A percentile compares a stretch with the other conserved stretches of the same genome.
phyloP scores from a whole-genome alignment of 2,113 vertebrate genomes.

The Chlorodrepanis virens region DNA sequence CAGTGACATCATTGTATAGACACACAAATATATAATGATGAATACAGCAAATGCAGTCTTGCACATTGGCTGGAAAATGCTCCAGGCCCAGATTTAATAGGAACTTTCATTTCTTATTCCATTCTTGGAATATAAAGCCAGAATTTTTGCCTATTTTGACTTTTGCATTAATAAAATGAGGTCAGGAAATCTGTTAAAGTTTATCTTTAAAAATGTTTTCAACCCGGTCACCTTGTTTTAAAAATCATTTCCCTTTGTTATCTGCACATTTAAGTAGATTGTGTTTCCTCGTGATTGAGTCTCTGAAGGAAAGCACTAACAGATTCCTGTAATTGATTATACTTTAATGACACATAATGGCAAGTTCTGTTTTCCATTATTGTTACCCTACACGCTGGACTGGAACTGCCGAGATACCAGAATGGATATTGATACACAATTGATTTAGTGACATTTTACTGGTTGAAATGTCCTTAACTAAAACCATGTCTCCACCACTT shows the following conservation, averaged over 20 bases:
- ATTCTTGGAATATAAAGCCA: background rate
- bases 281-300: background rate
- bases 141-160: slow-evolving; percentile 14
- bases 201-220: slow-evolving; percentile 50
- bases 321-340: slow-evolving; percentile 34
- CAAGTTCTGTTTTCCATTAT: slow-evolving; percentile 48
- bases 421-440: background rate
- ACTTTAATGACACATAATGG: slow-evolving; percentile 18
- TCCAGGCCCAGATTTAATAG: slow-evolving; percentile 1
- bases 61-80: background rate
- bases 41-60: background rate
- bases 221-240: slow-evolving; percentile 45
- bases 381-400: background rate
- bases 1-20: slow-evolving; percentile 21
- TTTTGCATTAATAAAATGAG: slow-evolving; percentile 47
- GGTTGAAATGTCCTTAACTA: background rate
- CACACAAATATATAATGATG: background rate
- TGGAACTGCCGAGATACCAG: background rate
- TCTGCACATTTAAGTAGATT: background rate
- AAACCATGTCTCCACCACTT: background rate
- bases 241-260: slow-evolving; percentile 57
- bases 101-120: slow-evolving; percentile 30
- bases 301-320: slow-evolving; percentile 48
- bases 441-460: background rate
- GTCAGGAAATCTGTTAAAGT: slow-evolving; percentile 43